A percentile compares a stretch with the other conserved stretches of the same genome.
These are phyloP conservation scores for Lacerta agilis DNA, from an alignment of 2,797 vertebrate genomes.

Conservation along the genomic window DNA sequence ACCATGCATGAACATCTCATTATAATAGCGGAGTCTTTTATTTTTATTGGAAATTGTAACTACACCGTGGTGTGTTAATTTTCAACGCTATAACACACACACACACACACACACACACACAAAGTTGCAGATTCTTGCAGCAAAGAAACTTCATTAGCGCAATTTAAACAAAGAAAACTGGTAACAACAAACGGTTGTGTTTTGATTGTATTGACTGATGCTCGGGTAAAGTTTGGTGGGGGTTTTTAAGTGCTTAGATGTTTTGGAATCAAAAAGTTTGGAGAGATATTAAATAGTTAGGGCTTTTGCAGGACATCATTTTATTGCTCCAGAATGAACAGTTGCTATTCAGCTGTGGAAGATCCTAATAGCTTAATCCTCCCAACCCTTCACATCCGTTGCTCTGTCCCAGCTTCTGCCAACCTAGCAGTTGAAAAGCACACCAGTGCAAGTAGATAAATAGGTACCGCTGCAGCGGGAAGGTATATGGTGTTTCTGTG, in stretches of 20 bases:
- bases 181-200: neutral
- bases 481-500: too few relatives aligned
- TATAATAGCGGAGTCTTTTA: slow-evolving; percentile 47
- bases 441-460: too few relatives aligned
- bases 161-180: neutral
- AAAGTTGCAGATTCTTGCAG: slow-evolving; percentile 4
- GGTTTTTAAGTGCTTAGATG: neutral
- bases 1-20: slow-evolving; percentile 63
- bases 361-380: neutral
- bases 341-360: neutral
- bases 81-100: fast-evolving
- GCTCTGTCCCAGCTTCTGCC: too few relatives aligned
- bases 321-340: neutral
- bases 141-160: neutral
- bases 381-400: neutral
- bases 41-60: slow-evolving; percentile 34
- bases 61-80: neutral
- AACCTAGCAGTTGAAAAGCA: too few relatives aligned
- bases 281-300: neutral
- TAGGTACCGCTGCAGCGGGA: too few relatives aligned
- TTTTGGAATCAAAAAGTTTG: neutral
- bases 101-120: neutral
- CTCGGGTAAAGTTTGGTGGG: too few relatives aligned
- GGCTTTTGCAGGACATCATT: neutral
- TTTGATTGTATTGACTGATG: neutral